Base-by-base conservation (phyloP, 2,888 invertebrate genomes). In the Habrosyne pyritoides region DNA sequence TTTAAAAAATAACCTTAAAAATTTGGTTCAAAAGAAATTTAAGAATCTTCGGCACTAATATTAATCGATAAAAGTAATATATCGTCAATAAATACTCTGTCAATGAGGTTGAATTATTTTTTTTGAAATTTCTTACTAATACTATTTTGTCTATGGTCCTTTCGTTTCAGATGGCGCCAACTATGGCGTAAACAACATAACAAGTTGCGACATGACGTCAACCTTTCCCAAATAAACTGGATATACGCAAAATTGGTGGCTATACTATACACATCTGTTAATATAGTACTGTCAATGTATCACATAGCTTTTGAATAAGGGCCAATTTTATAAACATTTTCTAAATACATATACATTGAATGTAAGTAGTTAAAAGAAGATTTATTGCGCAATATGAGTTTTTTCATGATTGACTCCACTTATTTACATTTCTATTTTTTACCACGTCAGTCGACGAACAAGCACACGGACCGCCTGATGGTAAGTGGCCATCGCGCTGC, bases 201-300 rank as follows among this genome's bases (percentile, higher is more conserved):
- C 53, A 55, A 18, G 26, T 51, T 14, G 33, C n/a, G 33, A 52
- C 26, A 6, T 51, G 26, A 54, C 59, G 53, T 53, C 55, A 54
- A 48, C 30, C 53, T 59, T 56, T 54, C 54, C 47, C 8, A 42
- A 56, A 53, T 56, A 54, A 56, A 59, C 53, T 50, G 36, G 42
- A 59, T 59, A 21, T 30, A 47, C 53, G 26, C n/a, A 56, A 55
- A 55, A 54, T 54, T 54, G 42, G 22, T 47, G 36, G 8, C 14
- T 42, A 42, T 42, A 42, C 42, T n/a, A 18, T 42, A 18, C 3
- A 2, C 14, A n/a, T n/a, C n/a, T n/a, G n/a, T n/a, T n/a, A n/a
- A n/a, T n/a, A n/a, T n/a, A n/a, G n/a, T n/a, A 6, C 42, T 7
- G 42, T n/a, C 42, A 42, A 36, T 36, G n/a, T 36, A 33, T 33